Evolutionary conservation across 2,113 vertebrate species (phyloP).

Genomic region (Elanus axillaris): DNA sequence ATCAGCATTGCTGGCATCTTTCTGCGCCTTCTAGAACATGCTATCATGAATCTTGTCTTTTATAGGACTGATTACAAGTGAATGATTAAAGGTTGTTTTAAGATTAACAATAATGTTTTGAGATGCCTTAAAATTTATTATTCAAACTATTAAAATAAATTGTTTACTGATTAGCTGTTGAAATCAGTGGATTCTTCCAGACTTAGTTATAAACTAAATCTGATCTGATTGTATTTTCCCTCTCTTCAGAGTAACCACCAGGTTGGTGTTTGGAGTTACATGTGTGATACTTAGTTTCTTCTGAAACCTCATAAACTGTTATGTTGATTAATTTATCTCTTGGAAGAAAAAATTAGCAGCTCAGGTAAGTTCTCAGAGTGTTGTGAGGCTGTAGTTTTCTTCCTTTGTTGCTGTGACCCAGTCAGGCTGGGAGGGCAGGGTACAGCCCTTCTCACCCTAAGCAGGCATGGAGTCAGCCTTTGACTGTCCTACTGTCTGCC

Average conservation of each 20-base stretch:
- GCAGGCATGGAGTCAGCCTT: background rate
- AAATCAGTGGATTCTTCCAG: background rate
- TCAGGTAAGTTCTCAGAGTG: background rate
- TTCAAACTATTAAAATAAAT: background rate
- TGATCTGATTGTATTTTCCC: background rate
- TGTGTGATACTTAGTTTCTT: background rate
- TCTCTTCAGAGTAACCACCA: background rate
- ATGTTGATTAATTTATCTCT: background rate
- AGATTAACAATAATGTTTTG: background rate
- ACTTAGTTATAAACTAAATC: background rate
- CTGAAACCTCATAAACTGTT: background rate
- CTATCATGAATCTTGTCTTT: background rate
- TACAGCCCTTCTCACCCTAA: background rate
- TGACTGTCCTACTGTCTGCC: background rate
- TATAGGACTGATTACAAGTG: background rate
- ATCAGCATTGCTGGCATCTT: background rate
- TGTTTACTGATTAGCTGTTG: background rate
- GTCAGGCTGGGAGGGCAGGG: background rate
- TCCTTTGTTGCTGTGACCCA: background rate
- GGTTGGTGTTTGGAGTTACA: background rate
- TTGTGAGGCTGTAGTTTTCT: background rate
- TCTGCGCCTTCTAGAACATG: background rate
- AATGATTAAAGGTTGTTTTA: background rate
- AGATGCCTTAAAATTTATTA: background rate
- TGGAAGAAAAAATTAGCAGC: background rate